Evolutionary conservation across 2,797 vertebrate species (phyloP).

Genomic region (Crypturellus tataupa): DNA sequence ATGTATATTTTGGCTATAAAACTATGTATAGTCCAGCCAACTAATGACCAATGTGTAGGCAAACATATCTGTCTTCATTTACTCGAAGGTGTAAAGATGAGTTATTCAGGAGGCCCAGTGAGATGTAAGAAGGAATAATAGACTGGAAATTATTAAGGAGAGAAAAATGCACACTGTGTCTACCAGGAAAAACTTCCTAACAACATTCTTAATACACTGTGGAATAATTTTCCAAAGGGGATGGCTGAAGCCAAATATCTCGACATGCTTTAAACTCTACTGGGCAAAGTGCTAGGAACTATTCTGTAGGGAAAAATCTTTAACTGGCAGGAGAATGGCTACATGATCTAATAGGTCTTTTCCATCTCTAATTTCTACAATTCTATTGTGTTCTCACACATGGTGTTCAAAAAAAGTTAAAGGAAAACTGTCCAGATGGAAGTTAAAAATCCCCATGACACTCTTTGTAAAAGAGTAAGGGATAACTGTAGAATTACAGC

Average conservation of each 20-base stretch:
- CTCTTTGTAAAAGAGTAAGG: conserved; percentile 51
- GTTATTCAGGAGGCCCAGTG: conserved; percentile 26
- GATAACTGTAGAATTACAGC: conserved; percentile 39
- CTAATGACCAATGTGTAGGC: conserved; percentile 22
- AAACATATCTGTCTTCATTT: conserved; percentile 60
- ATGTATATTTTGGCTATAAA: conserved; percentile 51
- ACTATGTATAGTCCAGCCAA: conserved; percentile 46
- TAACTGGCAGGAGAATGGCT: conserved; percentile 40
- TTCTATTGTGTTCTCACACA: conserved; percentile 62
- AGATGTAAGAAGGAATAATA: conserved; percentile 50
- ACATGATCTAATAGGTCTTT: conserved; percentile 66
- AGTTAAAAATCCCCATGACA: conserved; percentile 66
- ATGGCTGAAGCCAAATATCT: conserved; percentile 47
- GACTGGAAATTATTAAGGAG: conserved; percentile 65
- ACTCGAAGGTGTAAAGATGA: conserved; percentile 60
- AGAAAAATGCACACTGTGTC: conserved; percentile 56
- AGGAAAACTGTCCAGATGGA: conserved; percentile 69
- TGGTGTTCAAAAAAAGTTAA: conserved; percentile 67
- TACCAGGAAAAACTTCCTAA: conserved; percentile 67
- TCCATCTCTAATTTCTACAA: conserved; percentile 40
- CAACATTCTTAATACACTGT: conserved; percentile 21
- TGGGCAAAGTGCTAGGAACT: conserved; percentile 56
- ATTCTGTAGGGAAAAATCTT: conserved; percentile 56
- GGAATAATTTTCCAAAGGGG: conserved; percentile 64
- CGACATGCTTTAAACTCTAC: conserved; percentile 30